Evolutionary conservation across 2,113 vertebrate genomes (phyloP).

Genomic region (chimpanzee (Pan troglodytes)): DNA sequence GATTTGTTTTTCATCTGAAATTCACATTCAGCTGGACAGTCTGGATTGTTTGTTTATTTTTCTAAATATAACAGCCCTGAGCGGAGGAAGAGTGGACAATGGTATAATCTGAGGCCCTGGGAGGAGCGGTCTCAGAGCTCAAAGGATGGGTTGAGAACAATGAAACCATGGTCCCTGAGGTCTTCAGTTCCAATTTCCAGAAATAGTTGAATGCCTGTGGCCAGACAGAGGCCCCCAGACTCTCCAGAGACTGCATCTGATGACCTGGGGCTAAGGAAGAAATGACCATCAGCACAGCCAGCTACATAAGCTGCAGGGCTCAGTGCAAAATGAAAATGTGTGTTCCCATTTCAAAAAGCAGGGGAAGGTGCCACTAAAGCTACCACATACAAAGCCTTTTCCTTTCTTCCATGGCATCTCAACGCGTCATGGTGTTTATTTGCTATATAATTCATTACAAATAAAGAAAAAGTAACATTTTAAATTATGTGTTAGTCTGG

Average conservation of each 20-base stretch:
- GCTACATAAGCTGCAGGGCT: no score
- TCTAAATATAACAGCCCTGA: neutral
- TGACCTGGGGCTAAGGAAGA: neutral
- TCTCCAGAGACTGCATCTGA: neutral
- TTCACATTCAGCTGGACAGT: neutral
- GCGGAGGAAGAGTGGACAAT: neutral
- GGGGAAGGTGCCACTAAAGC: neutral
- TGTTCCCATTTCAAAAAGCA: neutral
- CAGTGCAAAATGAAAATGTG: neutral
- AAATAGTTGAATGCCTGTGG: neutral
- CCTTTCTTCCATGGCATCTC: neutral
- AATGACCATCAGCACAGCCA: accelerated
- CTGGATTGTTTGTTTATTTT: neutral
- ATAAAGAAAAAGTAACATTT: neutral
- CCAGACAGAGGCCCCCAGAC: neutral
- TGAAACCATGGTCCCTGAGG: neutral
- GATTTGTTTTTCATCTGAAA: neutral
- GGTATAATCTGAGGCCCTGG: neutral
- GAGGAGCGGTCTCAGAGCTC: neutral
- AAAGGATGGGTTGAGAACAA: neutral
- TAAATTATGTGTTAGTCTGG: neutral
- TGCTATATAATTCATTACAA: neutral
- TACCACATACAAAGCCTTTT: neutral
- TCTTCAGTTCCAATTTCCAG: neutral
- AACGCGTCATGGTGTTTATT: neutral